phyloP scores from a whole-genome alignment of 2,888 invertebrate genomes.

The Hypena proboscidalis region DNA sequence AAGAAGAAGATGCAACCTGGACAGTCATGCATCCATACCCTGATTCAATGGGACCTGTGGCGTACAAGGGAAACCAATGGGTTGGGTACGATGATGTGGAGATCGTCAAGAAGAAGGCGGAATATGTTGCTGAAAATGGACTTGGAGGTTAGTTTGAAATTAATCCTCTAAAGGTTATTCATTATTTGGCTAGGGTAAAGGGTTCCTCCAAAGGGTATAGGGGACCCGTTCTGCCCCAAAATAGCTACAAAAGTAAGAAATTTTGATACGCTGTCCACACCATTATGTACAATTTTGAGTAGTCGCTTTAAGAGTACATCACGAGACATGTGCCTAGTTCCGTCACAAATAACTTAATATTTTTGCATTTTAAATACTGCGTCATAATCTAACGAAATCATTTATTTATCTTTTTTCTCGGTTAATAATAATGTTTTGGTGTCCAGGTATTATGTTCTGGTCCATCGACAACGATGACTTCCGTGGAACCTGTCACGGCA shows the following conservation, averaged over 20 bases:
- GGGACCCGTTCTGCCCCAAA: too few species aligned
- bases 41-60: slow-evolving; percentile 95
- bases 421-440: too few species aligned
- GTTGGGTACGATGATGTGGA: slow-evolving; percentile 96
- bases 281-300: too few species aligned
- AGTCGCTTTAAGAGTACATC: too few species aligned
- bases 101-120: slow-evolving; percentile 92
- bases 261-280: too few species aligned
- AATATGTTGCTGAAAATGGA: slow-evolving; percentile 93
- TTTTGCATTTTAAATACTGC: not conserved
- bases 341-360: not conserved
- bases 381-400: not conserved
- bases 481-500: slow-evolving; percentile 94
- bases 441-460: slow-evolving; percentile 95
- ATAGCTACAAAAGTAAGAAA: too few species aligned
- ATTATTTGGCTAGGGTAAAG: too few species aligned
- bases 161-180: too few species aligned
- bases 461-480: slow-evolving; percentile 98
- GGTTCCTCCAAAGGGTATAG: too few species aligned
- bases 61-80: slow-evolving; percentile 94
- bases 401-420: too few species aligned
- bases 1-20: slow-evolving; percentile 88
- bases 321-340: too few species aligned
- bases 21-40: slow-evolving; percentile 92
- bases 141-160: slow-evolving; percentile 87